Base-by-base conservation (phyloP, 1,140 invertebrate species). In the Amyelois transitella region DNA sequence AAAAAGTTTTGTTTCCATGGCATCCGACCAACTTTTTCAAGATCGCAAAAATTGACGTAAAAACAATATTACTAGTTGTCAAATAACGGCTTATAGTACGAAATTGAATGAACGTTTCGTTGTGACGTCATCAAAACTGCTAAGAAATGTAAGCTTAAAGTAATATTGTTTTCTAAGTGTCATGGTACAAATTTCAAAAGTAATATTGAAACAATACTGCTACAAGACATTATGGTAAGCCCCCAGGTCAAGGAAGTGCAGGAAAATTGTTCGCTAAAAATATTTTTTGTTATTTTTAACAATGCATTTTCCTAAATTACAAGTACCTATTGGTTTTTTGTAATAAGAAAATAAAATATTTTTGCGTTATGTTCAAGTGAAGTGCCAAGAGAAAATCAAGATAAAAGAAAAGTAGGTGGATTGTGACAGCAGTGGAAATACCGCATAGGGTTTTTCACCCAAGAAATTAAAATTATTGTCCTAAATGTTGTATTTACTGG, bases 201-300 rank as follows among this genome's bases (percentile, higher is more conserved):
- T n/a, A n/a, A n/a, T n/a, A n/a, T n/a, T n/a, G n/a, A n/a, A n/a
- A 64, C 58, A 72, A 67, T 54, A 52, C 58, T 12, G n/a, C n/a
- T n/a, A n/a, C n/a, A n/a, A n/a, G 51, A n/a, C 71, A 71, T 38
- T 75, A 49, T 43, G 52, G 20, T 62, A 61, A 72, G 68, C 65
- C 73, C 66, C 57, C 68, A 71, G 75, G 72, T 77, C 79, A 75
- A 82, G 77, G 75, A 86, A 86, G 80, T 84, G 80, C 82, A 77
- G 71, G 62, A 65, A 73, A 66, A 61, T 53, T 72, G 64, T 64
- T 75, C 61, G 64, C 68, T 64, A 75, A 71, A 69, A 70, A 69
- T 72, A 72, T 72, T 72, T 80, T 77, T 67, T 69, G 63, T 77
- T 73, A 75, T 72, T 77, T 76, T 75, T 77, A 76, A 73, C 75